Base-by-base conservation (phyloP, 30 jellyfish, hydroid and myxozoan species). In the Aurelia coerulea region DNA sequence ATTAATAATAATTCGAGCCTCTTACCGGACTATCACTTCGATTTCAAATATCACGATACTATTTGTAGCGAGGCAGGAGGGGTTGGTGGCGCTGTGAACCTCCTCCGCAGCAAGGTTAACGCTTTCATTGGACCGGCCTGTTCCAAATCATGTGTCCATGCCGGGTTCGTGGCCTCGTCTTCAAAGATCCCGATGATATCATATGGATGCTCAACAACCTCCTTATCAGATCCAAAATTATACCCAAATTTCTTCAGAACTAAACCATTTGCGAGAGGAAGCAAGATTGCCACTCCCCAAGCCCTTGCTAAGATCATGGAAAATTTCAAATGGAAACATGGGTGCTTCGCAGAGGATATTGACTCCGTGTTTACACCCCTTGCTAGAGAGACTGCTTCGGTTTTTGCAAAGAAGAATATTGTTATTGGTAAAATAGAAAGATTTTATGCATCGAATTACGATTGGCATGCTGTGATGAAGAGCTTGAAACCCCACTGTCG, bases 81-180 rank as follows among this genome's bases (percentile, higher is more conserved):
- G 3, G 89, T 88, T 9, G 98, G 96, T 4, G 95, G 94, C 37
- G 90, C 96, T 2, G 91, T 84, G 33, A 79, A 51, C 50, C 94
- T 93, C 17, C 74, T 79, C 73, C 86, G 81, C 18, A 50, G 56
- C 32, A 76, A 91, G 35, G 96, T 88, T 42, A 64, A 78, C 50
- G 98, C 73, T 3, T 77, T 76, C 87, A 72, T 93, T n/a, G 98
- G 98, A 51, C 98, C 98, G 0, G 96, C 95, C 12, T 93, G 98
- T 74, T 81, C 97, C 31, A 83, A 35, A 81, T 76, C 93, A 18
- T 93, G 98, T 77, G 68, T 87, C 12, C 91, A 95, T 46, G 89
- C 91, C 15, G 98, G 97, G 19, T 67, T 81, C 62, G 87, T 93
- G 19, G 95, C 98, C 13, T 62, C 97, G 11, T 70, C 85, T 46